Evolutionary conservation across 2,113 vertebrate genomes (phyloP).

Genomic region (Lophius piscatorius): DNA sequence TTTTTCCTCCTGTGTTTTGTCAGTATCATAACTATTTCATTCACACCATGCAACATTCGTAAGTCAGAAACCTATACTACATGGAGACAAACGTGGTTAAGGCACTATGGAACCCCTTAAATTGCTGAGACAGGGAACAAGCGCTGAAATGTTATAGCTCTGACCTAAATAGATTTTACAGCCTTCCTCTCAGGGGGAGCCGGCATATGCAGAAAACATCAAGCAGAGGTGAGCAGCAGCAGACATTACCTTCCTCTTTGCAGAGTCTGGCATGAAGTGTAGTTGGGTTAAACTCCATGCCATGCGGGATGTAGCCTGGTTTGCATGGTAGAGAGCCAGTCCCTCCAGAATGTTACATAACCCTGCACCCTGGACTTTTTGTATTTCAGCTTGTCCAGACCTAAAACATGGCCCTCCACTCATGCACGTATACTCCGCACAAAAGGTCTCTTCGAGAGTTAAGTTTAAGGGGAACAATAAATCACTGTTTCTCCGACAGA

Average conservation of each 20-base stretch:
- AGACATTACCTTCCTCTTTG: slow-evolving; percentile 48
- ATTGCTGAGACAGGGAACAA: slow-evolving; percentile 64
- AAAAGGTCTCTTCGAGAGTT: background rate
- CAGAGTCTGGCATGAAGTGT: slow-evolving; percentile 43
- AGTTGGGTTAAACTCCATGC: slow-evolving; percentile 42
- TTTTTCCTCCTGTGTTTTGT: slow-evolving; percentile 4
- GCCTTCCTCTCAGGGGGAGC: slow-evolving; percentile 49
- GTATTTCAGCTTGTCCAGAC: slow-evolving; percentile 11
- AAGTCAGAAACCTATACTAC: slow-evolving; percentile 48
- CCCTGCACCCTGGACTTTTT: slow-evolving; percentile 25
- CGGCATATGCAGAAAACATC: slow-evolving; percentile 67
- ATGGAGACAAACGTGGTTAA: slow-evolving; percentile 55
- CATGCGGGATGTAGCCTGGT: slow-evolving; percentile 35
- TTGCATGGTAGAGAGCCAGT: background rate
- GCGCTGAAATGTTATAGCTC: slow-evolving; percentile 60
- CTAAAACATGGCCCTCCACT: slow-evolving; percentile 2
- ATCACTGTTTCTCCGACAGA: background rate
- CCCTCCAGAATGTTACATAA: slow-evolving; percentile 57
- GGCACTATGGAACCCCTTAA: slow-evolving; percentile 43
- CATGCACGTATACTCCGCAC: slow-evolving; percentile 11
- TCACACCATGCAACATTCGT: no score
- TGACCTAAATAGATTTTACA: slow-evolving; percentile 79
- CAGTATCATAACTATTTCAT: slow-evolving; percentile 13
- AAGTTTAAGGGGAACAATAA: background rate
- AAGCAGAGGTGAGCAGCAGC: slow-evolving; percentile 55